Base-by-base conservation (phyloP, 2,797 vertebrate genomes). In the Emydoidea blandingii region DNA sequence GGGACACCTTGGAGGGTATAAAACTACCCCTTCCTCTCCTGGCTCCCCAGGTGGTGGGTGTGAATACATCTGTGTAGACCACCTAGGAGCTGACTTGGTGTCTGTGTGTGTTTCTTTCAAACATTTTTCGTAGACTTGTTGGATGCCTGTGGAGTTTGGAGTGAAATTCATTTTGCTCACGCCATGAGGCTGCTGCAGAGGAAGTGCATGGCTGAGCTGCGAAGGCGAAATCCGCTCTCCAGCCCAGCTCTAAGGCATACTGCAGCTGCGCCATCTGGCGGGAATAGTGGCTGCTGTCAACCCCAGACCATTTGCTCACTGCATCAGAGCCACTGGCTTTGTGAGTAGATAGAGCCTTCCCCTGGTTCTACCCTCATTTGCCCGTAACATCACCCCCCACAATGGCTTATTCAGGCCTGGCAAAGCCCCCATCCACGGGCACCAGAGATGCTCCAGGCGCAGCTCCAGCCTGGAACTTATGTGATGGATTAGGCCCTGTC, bases 131-230 rank as follows among this genome's bases (percentile, higher is more conserved):
- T 50, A 25, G 68, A 23, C 47, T 53, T 85, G 37, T 79, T 5
- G 62, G 49, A n/a, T 76, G 56, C 49, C 62, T 53, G 29, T 34
- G 91, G 91, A 82, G 49, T 62, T 29, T 82, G 29, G n/a, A 91
- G 47, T 37, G 65, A 91, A 91, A 82, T 37, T 52, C 59, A 18
- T 16, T 54, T 85, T 53, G 15, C 79, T 31, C 79, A 85, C 86
- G 83, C 93, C 94, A 72, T 68, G 37, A 82, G 19, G 34, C 47
- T 94, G 88, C 56, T 91, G 80, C 82, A 52, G 62, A 76, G 74
- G 65, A 41, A 88, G 53, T 44, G 52, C 27, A n/a, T 3, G 83
- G 87, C 81, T 97, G 94, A 94, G 82, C 0, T 87, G 87, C 65
- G 92, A 89, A 89, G 50, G 1, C 72, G 21, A 90, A 93, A 93